Evolutionary conservation across 2,888 invertebrate species (phyloP).

Genomic region (Chloromyia formosa): DNA sequence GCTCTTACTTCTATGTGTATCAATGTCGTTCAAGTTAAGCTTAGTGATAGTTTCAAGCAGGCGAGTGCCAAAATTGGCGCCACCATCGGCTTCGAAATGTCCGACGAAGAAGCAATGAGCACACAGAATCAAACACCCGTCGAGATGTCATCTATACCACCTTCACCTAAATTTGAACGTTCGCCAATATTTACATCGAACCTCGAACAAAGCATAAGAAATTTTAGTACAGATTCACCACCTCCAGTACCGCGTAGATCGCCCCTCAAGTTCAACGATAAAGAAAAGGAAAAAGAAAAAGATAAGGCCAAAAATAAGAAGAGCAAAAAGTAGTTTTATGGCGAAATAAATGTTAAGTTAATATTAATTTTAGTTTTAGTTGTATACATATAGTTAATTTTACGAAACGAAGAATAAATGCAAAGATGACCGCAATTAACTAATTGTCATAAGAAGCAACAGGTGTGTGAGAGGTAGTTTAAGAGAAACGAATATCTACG

Average conservation of each 20-base stretch:
- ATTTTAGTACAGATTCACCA: slow-evolving; percentile 6
- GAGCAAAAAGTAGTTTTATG: slow-evolving; percentile 14
- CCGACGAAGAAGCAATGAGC: slow-evolving; percentile 67
- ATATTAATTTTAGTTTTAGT: no score
- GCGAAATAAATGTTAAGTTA: no score
- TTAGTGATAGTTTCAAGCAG: slow-evolving; percentile 82
- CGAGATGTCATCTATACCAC: slow-evolving; percentile 14
- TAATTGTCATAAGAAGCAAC: no score
- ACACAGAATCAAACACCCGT: slow-evolving; percentile 31
- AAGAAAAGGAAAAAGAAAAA: slow-evolving; percentile 11
- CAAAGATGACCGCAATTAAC: no score
- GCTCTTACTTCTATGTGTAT: slow-evolving; percentile 97
- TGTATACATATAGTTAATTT: no score
- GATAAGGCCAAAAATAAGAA: background rate
- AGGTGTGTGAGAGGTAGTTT: no score
- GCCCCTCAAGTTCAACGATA: background rate
- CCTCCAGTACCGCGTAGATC: slow-evolving; percentile 33
- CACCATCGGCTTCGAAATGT: slow-evolving; percentile 80
- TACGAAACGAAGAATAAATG: no score
- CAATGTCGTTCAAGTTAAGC: slow-evolving; percentile 89
- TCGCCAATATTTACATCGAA: background rate
- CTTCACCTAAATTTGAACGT: slow-evolving; percentile 29
- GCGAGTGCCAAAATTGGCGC: slow-evolving; percentile 87
- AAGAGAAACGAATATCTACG: no score
- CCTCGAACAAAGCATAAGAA: background rate